Evolutionary conservation across 2,888 invertebrate species (phyloP).

Genomic region (Stramonita haemastoma): DNA sequence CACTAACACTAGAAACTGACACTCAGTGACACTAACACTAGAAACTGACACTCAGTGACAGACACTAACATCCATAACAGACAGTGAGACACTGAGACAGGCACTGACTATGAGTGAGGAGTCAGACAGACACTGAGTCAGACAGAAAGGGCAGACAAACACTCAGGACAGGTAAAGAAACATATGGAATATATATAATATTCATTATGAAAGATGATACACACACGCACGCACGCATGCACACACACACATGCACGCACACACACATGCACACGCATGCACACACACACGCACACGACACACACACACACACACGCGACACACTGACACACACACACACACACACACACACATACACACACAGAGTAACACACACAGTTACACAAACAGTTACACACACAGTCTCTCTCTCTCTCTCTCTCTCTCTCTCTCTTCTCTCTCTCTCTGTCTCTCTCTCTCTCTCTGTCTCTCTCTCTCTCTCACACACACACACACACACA

Average conservation of each 20-base stretch:
- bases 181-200: too few species aligned
- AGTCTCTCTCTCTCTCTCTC: not conserved
- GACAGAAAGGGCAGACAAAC: not conserved
- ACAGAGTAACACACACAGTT: not conserved
- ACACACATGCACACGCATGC: not conserved
- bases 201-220: not conserved
- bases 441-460: not conserved
- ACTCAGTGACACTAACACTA: too few species aligned
- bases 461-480: not conserved
- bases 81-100: not conserved
- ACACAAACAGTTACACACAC: conserved; percentile 26
- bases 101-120: not conserved
- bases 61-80: not conserved
- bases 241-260: not conserved
- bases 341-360: conserved; percentile 6
- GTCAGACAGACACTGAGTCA: not conserved
- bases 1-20: not conserved
- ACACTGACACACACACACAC: not conserved
- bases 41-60: too few species aligned
- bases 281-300: not conserved
- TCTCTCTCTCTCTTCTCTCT: not conserved
- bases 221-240: not conserved
- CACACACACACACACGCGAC: too few species aligned
- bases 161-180: too few species aligned
- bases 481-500: not conserved